phyloP scores from a whole-genome alignment of 2,797 vertebrate genomes.

The Lacerta bilineata region DNA sequence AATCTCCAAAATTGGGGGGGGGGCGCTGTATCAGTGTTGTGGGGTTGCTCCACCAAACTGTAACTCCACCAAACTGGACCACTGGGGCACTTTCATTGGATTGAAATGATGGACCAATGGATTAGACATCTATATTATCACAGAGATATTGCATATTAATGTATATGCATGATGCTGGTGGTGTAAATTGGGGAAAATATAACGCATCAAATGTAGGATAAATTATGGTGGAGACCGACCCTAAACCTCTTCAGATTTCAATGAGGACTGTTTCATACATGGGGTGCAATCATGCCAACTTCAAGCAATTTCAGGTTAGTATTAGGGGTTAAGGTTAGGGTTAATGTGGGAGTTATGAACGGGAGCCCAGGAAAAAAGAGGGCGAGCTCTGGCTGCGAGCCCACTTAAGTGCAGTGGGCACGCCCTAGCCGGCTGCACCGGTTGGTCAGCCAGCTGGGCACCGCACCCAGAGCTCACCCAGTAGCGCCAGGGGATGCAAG shows the following conservation, averaged over 20 bases:
- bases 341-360: not conserved
- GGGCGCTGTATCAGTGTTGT: too few species aligned
- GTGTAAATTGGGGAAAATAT: constrained; percentile 1
- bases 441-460: too few species aligned
- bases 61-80: not conserved
- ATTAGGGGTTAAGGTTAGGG: not conserved
- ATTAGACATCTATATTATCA: constrained; percentile 23
- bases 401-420: too few species aligned
- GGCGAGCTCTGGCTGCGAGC: too few species aligned
- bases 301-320: not conserved
- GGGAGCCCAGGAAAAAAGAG: too few species aligned
- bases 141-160: not conserved
- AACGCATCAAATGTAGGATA: constrained; percentile 7
- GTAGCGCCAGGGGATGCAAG: too few species aligned
- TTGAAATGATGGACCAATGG: not conserved
- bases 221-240: constrained; percentile 30
- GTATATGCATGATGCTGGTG: constrained; percentile 1
- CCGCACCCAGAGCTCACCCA: too few species aligned
- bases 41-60: not conserved
- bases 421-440: too few species aligned
- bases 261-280: not conserved
- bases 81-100: not conserved
- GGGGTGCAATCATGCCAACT: not conserved
- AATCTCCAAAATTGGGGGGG: not conserved
- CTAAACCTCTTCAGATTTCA: not conserved